Evolutionary conservation across 2,113 vertebrate species (phyloP), one percentile per base, ranked within the genome.

Genomic region (Gymnogyps californianus): DNA sequence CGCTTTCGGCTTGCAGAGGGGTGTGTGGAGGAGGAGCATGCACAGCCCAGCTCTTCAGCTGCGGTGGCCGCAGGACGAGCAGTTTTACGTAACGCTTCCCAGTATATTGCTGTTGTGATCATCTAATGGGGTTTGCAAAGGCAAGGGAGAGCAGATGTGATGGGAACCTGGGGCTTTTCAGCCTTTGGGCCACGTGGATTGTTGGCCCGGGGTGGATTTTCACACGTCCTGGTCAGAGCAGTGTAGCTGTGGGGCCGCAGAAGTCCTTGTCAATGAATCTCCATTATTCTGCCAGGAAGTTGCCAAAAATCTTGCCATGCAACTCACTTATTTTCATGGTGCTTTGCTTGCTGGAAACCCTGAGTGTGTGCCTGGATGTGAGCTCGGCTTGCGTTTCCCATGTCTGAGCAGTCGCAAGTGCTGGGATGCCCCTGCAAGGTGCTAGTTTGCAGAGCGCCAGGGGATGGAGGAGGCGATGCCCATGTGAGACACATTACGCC

Each of bases 191-290:
- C 14, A 5, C 2, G 6, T 10, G 66, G 20, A 16, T 74, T 57
- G 26, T 32, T 58, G 40, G 25, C 34, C 2, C 11, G 25, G 44
- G 67, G 10, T 40, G 21, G 58, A 47, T 89, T 66, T 72, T 65
- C 15, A 5, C 51, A 18, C 1, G 0, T 79, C 25, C 18, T 8
- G 0, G 32, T 13, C 1, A 1, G 18, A 90, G 70, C 51, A 46
- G 6, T 0, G 3, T 36, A 10, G 74, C 40, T 72, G 46, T 58
- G 58, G 17, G 34, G 42, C 38, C 49, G 32, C 46, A 75, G 52
- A 67, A 59, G 57, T 61, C 58, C 32, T 47, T 24, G 22, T 24
- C 34, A 9, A 5, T 49, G 32, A 72, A 38, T 36, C 46, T 76
- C 11, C 0, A 0, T 49, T 40, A 54, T 18, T n/a, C 82, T 65